Conservation (phyloP, 1,140 invertebrate genomes). For the Samia ricini region DNA sequence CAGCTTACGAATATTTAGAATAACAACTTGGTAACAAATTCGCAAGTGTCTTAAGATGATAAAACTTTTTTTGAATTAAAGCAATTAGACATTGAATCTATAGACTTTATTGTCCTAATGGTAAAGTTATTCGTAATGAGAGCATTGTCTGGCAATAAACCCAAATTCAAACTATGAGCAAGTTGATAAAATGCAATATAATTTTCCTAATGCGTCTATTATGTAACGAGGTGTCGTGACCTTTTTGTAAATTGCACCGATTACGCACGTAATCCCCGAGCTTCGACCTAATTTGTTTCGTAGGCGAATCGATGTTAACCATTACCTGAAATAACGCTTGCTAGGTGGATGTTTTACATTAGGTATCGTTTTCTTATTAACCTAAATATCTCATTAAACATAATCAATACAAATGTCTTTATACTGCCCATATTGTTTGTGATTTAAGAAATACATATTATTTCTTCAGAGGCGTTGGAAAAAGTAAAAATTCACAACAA, state of each 20-base stretch:
- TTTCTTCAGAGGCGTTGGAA: no score
- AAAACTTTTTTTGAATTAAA: neutral
- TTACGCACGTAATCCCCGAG: slow-evolving; percentile 21
- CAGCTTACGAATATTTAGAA: neutral
- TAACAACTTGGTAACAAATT: neutral
- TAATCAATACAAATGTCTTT: no score
- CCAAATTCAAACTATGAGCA: neutral
- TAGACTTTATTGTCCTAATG: no score
- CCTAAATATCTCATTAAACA: neutral
- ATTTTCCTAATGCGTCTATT: neutral
- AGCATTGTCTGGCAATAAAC: neutral
- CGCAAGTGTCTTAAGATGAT: neutral
- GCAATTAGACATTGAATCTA: no score
- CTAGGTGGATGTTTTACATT: slow-evolving; percentile 18
- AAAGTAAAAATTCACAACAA: no score
- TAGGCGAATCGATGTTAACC: slow-evolving; percentile 23
- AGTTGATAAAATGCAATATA: neutral
- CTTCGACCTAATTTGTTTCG: slow-evolving; percentile 31
- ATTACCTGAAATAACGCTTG: slow-evolving; percentile 24
- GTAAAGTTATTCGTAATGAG: no score
- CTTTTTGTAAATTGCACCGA: slow-evolving; percentile 31
- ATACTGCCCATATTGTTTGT: no score
- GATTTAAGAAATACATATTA: no score
- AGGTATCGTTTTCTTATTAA: slow-evolving; percentile 6
- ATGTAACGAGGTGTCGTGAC: slow-evolving; percentile 21